Evolutionary conservation across 2,797 vertebrate genomes (phyloP).

Genomic region (Lagocephalus sceleratus): DNA sequence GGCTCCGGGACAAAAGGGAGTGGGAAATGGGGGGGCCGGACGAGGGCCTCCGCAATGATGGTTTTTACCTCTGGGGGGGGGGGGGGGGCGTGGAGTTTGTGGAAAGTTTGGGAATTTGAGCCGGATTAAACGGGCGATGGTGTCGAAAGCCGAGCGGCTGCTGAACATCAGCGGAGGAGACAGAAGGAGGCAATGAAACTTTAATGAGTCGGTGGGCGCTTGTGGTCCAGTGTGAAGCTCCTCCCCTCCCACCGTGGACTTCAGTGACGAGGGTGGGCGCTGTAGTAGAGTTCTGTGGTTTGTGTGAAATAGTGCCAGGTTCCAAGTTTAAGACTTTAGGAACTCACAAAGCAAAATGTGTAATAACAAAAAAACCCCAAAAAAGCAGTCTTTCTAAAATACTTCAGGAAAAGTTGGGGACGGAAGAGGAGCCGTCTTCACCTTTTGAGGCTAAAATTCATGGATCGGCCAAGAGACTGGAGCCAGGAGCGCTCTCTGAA

Average conservation of each 20-base stretch:
- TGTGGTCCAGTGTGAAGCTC: constrained; percentile 36
- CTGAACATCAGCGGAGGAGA: constrained; percentile 18
- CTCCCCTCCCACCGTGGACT: constrained; percentile 33
- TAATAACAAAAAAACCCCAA: not conserved
- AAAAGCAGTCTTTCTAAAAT: not conserved
- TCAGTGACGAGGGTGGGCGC: constrained; percentile 23
- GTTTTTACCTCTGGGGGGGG: too few relatives aligned
- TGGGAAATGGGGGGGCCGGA: constrained; percentile 23
- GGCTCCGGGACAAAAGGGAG: constrained; percentile 15
- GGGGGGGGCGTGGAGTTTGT: not conserved
- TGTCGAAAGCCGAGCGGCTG: constrained; percentile 50
- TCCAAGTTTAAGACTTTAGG: not conserved
- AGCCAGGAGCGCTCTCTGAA: constrained; percentile 37
- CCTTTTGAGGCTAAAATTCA: constrained; percentile 43
- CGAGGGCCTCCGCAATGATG: constrained; percentile 2
- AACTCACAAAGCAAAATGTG: too few relatives aligned
- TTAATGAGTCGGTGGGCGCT: constrained; percentile 59
- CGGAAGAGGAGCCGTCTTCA: constrained; percentile 22
- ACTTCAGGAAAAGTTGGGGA: not conserved
- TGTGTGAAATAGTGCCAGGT: constrained; percentile 7
- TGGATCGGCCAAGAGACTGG: constrained; percentile 21
- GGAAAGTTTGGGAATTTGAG: constrained; percentile 15
- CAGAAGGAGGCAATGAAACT: constrained; percentile 52
- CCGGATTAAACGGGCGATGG: constrained; percentile 25
- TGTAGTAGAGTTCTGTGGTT: constrained; percentile 9